Evolutionary conservation across 92 coral and sea anemone genomes (phyloP).

Genomic region (Zoanthus gigantus): DNA sequence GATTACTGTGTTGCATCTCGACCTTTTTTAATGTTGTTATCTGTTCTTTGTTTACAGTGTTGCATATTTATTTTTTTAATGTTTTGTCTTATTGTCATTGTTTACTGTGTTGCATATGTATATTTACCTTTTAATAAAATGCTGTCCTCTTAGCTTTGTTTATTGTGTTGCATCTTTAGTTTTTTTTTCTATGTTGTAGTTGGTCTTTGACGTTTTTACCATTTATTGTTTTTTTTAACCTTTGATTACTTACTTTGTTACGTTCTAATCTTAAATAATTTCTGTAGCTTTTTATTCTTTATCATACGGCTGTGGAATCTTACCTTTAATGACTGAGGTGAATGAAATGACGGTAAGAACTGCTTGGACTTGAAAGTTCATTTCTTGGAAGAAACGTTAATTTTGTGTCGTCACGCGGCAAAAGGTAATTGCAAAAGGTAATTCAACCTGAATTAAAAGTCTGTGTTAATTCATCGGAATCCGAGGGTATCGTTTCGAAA

Average conservation of each 20-base stretch:
- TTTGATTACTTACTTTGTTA: too few species aligned
- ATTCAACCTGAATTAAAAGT: not conserved
- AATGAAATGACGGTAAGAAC: not conserved
- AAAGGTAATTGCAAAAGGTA: not conserved
- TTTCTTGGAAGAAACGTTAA: not conserved
- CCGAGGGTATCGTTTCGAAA: too few species aligned
- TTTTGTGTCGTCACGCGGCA: not conserved
- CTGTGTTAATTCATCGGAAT: not conserved
- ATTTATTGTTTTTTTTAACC: too few species aligned
- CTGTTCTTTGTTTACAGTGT: too few species aligned
- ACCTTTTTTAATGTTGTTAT: not conserved
- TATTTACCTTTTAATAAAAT: too few species aligned
- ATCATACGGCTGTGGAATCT: not conserved
- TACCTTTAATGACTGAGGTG: slow-evolving; percentile 13
- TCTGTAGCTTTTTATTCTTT: not conserved
- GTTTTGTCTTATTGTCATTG: too few species aligned
- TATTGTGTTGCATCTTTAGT: too few species aligned
- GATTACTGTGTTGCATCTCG: not conserved
- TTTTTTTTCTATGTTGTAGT: too few species aligned
- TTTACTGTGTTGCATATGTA: too few species aligned
- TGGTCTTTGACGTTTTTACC: too few species aligned
- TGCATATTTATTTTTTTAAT: too few species aligned
- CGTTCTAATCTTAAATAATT: not conserved
- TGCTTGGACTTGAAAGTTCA: not conserved
- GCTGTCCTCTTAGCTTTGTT: too few species aligned